Evolutionary conservation across 2,888 invertebrate genomes (phyloP).

Genomic region (Capitulum mitella): DNA sequence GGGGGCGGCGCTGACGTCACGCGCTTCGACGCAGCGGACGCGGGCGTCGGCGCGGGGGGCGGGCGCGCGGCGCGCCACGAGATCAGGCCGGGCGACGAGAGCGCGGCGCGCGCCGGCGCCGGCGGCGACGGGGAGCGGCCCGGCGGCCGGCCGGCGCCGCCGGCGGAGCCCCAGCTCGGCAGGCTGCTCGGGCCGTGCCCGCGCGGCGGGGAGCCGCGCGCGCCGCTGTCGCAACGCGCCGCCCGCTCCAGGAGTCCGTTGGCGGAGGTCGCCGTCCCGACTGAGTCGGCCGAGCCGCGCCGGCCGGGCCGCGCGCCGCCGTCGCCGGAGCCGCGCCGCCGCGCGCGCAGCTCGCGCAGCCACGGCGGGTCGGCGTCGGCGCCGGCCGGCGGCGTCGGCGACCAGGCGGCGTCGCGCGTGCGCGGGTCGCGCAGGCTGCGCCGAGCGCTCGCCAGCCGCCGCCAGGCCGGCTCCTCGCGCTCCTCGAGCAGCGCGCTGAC

Average conservation of each 20-base stretch:
- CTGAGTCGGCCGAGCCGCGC: background rate
- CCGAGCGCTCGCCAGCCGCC: background rate
- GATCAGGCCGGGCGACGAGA: background rate
- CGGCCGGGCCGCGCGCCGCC: background rate
- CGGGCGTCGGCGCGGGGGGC: background rate
- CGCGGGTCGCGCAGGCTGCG: slow-evolving; percentile 1
- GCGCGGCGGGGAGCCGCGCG: background rate
- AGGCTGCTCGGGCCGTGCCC: background rate
- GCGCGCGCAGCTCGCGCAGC: background rate
- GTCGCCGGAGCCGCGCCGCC: background rate
- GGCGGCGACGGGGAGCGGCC: slow-evolving; percentile 48
- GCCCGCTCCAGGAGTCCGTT: background rate
- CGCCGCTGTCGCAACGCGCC: background rate
- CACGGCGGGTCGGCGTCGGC: background rate
- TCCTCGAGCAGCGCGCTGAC: background rate
- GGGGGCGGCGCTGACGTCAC: background rate
- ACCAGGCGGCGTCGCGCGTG: background rate
- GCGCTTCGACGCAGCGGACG: background rate
- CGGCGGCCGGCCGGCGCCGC: slow-evolving; percentile 39
- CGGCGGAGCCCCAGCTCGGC: background rate
- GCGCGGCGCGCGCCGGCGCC: background rate
- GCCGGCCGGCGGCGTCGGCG: background rate
- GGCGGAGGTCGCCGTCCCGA: background rate
- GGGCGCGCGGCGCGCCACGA: background rate
- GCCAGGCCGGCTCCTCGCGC: background rate